Evolutionary conservation across 1,140 invertebrate species (phyloP), one percentile per base, ranked within the genome.

Genomic region (Idris sp.): DNA sequence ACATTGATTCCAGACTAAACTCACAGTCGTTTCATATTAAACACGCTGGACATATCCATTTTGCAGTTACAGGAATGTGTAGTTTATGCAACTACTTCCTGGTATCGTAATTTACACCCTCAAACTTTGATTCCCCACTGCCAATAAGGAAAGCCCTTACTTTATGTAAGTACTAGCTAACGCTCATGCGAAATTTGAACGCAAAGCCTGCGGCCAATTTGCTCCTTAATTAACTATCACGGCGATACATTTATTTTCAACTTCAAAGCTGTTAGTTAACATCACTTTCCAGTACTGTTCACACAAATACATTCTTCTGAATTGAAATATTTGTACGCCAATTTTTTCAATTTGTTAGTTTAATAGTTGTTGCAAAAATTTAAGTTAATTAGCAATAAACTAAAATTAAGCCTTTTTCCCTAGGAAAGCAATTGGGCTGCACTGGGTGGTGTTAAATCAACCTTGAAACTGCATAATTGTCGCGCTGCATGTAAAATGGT

Each of bases 51-150:
- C 71, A 62, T 74, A 74, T 54, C 19, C 30, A 51, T 74, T 74
- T 56, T 11, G 33, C 19, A 41, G 40, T 61, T 67, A 61, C 56
- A 61, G 54, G 38, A 26, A 48, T 26, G n/a, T n/a, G 36, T 62
- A 67, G 71, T 74, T 74, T 74, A 62, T 62, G 71, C 61, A 74
- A 74, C 71, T 74, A 74, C 54, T 74, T 67, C 71, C 56, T 18
- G 28, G 54, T 67, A 62, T 61, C 61, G 62, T 54, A 74, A 74
- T 74, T 74, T 56, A 67, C 54, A 53, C 61, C 40, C 30, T 7
- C 54, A 59, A 67, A 67, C 30, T 74, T 35, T 56, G 71, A 74
- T 62, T 74, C 40, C 35, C 56, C 2, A 16, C 48, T 61, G 62
- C 71, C 62, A 67, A 74, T 67, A 74, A 74, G 54, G 36, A 54